Base-by-base conservation (phyloP, 2,113 vertebrate species). In the Tupaia chinensis region DNA sequence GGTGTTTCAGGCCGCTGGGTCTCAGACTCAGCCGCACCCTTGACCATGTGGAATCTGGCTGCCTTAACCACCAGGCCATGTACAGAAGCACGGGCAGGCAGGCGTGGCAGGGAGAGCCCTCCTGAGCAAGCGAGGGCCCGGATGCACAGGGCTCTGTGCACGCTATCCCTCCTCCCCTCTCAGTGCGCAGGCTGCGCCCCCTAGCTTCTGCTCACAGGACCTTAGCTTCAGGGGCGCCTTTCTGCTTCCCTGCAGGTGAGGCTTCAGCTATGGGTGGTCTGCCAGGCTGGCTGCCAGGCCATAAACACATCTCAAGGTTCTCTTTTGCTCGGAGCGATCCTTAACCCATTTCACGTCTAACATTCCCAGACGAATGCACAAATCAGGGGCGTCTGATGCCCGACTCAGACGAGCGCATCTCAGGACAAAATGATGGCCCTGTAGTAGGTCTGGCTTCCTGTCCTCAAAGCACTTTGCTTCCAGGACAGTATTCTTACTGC, bases 71-170 rank as follows among this genome's bases (percentile, higher is more conserved):
- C 44, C 44, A 44, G 44, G 44, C 44, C 44, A 3, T 44, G 44
- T 44, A 9, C 58, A 58, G 87, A 60, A 65, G 56, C 15, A 7
- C 73, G 12, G 22, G 66, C 34, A 88, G 56, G 61, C 63, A 34
- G 14, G 4, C 63, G 34, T 15, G 1, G 56, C 29, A 0, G 20
- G 15, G 23, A 27, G 82, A 63, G 23, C 9, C 2, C 29, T 11
- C 56, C 29, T 0, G 7, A 16, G 27, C 53, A 8, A 19, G 10
- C 5, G 11, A 8, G 23, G 69, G 29, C 29, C 79, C 70, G 1
- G 6, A 9, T 1, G 17, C 16, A 60, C 9, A 10, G 0, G 1
- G 1, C 6, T 32, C 25, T 12, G 12, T 10, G 56, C 3, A 2
- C 13, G 0, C 23, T 29, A 54, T 56, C 32, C 54, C 27, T 7